phyloP scores from a whole-genome alignment of 2,888 invertebrate species.

The Athrips mouffetella region DNA sequence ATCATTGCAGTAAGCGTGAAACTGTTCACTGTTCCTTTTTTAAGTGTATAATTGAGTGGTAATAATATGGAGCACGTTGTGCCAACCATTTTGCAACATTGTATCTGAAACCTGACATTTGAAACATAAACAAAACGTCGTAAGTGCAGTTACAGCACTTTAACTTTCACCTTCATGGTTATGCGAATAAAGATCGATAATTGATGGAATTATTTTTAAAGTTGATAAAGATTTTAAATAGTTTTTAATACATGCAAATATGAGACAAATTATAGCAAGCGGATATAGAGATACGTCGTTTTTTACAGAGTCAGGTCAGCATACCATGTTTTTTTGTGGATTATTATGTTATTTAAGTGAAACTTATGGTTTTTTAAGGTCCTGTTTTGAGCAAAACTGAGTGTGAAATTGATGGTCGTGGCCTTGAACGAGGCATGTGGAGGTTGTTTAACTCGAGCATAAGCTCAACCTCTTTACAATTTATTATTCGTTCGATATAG shows the following conservation, averaged over 20 bases:
- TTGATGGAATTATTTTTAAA: neutral
- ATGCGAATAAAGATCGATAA: neutral
- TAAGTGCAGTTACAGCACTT: neutral
- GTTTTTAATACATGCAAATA: conserved; percentile 7
- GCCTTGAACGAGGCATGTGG: neutral
- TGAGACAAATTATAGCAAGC: neutral
- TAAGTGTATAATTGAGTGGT: conserved; percentile 15
- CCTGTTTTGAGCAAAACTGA: conserved; percentile 4
- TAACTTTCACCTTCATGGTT: neutral
- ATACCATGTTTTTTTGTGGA: neutral
- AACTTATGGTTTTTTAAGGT: conserved; percentile 14
- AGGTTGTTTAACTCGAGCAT: neutral
- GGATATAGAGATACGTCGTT: neutral
- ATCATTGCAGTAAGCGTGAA: conserved; percentile 2
- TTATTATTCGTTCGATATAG: conserved; percentile 3
- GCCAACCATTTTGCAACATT: conserved; percentile 16
- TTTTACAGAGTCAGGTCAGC: neutral
- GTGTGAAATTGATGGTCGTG: neutral
- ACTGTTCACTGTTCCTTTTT: conserved; percentile 14
- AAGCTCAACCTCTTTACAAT: neutral
- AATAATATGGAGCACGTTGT: conserved; percentile 12
- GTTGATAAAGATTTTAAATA: neutral
- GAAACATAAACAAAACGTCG: neutral
- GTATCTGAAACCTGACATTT: conserved; percentile 15
- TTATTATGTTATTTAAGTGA: conserved; percentile 7